Base-by-base conservation (phyloP, 2,888 invertebrate species). In the Caenorhabditis drosophilae region DNA sequence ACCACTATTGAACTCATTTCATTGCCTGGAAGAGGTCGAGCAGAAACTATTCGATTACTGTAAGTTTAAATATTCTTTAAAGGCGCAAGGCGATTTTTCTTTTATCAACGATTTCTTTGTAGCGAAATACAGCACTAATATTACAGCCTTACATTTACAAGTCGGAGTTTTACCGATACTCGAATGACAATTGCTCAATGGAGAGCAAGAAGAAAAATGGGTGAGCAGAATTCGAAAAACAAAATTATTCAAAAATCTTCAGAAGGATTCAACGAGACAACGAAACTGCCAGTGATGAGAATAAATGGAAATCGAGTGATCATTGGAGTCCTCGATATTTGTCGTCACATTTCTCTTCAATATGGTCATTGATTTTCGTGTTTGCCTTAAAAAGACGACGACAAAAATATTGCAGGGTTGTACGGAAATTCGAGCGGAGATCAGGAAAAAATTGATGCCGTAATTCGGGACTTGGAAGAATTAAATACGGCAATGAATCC, bases 1-100 rank as follows among this genome's bases (percentile, higher is more conserved):
- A 15, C 42, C 2, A 22, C 44, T 16, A 36, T 75, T 9, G 73
- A 76, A 53, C 49, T 76, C 11, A 54, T 77, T 20, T 73, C 75
- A 9, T 54, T 77, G 11, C 75, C 75, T 6, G 78, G 78, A 41
- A 54, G 73, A 38, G 72, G 75, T 18, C 55, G 78, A 22, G 73
- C 77, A 18, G 78, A 78, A 46, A 59, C 67, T n/a, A 63, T 78
- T 35, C 60, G 77, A 3, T 52, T 78, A 59, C 63, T 78, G 73
- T 69, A 51, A 23, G 57, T 54, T 36, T 35, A 31, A 31, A 31
- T 15, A 36, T 15, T 36, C n/a, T 36, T 36, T 36, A 4, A 9
- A n/a, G 4, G n/a, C 4, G 9, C 4, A n/a, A 36, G n/a, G n/a
- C 4, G n/a, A 15, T 36, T n/a, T 36, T 9, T 4, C 6, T 9